A percentile compares a stretch with the other conserved stretches of the same genome.
phyloP scores from a whole-genome alignment of 1,140 invertebrate species.

The Apolygus lucorum region DNA sequence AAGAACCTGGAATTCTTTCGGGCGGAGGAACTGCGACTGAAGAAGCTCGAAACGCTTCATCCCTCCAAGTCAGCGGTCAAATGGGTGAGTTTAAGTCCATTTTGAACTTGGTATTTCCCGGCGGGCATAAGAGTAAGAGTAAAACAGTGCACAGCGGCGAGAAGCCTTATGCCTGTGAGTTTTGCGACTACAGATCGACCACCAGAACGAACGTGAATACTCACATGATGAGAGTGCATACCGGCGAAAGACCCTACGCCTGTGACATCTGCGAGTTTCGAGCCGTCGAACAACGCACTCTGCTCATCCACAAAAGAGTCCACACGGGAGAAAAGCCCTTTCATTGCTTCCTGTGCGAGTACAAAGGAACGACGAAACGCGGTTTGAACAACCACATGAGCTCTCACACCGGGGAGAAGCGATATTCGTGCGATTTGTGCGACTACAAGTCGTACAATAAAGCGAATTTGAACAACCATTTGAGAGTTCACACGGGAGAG shows the following conservation, averaged over 20 bases:
- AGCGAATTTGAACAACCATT: slow-evolving; percentile 56
- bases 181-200: too few relatives aligned
- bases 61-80: too few relatives aligned
- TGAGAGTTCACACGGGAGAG: slow-evolving; percentile 26
- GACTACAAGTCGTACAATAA: slow-evolving; percentile 49
- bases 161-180: too few relatives aligned
- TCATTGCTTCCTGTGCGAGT: background rate
- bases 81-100: too few relatives aligned
- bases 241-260: background rate
- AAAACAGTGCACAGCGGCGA: too few relatives aligned
- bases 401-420: slow-evolving; percentile 53
- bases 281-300: background rate
- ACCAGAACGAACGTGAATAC: too few relatives aligned
- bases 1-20: too few relatives aligned
- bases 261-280: background rate
- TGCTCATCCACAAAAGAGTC: background rate
- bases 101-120: too few relatives aligned
- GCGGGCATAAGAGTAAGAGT: too few relatives aligned
- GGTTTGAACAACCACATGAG: slow-evolving; percentile 37
- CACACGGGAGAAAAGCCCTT: background rate
- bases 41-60: too few relatives aligned
- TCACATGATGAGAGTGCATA: too few relatives aligned
- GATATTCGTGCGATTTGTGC: slow-evolving; percentile 51
- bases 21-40: too few relatives aligned
- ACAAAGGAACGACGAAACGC: slow-evolving; percentile 34